phyloP scores from a whole-genome alignment of 2,888 invertebrate species.

The Harpagoxenus sublaevis region DNA sequence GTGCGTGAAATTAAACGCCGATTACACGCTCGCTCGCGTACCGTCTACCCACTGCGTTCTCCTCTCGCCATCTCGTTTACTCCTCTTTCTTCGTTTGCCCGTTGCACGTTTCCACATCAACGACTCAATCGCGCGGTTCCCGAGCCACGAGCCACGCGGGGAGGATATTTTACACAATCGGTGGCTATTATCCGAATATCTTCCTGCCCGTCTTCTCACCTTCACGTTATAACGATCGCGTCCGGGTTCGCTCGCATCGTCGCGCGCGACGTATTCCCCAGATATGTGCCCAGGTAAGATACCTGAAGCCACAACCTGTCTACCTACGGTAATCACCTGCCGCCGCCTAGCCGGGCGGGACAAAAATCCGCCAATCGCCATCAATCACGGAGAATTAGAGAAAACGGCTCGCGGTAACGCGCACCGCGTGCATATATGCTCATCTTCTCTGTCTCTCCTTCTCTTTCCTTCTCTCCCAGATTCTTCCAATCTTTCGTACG shows the following conservation, averaged over 20 bases:
- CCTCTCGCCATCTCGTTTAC: constrained; percentile 24
- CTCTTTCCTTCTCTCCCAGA: constrained; percentile 6
- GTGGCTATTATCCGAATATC: constrained; percentile 74
- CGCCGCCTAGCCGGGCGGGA: constrained; percentile 72
- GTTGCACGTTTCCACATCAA: constrained; percentile 64
- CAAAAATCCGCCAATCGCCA: constrained; percentile 81
- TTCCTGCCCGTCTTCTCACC: constrained; percentile 51
- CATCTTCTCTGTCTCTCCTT: constrained; percentile 59
- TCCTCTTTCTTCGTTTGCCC: constrained; percentile 45
- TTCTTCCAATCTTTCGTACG: constrained; percentile 2
- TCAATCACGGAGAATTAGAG: constrained; percentile 83
- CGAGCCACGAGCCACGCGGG: constrained; percentile 47
- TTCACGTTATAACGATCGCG: constrained; percentile 47
- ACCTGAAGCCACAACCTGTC: constrained; percentile 58
- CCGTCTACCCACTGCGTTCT: constrained; percentile 52
- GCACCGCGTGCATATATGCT: constrained; percentile 59
- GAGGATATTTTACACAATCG: constrained; percentile 72
- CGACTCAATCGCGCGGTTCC: constrained; percentile 70
- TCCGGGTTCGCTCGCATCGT: constrained; percentile 23
- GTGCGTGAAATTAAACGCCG: constrained; percentile 70
- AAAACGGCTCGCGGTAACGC: constrained; percentile 74
- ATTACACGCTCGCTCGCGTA: constrained; percentile 59
- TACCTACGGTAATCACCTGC: constrained; percentile 79
- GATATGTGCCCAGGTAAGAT: constrained; percentile 43
- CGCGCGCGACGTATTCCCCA: constrained; percentile 51